These are phyloP conservation scores for Samia ricini DNA, from an alignment of 1,140 invertebrate genomes.

Conservation along the genomic window DNA sequence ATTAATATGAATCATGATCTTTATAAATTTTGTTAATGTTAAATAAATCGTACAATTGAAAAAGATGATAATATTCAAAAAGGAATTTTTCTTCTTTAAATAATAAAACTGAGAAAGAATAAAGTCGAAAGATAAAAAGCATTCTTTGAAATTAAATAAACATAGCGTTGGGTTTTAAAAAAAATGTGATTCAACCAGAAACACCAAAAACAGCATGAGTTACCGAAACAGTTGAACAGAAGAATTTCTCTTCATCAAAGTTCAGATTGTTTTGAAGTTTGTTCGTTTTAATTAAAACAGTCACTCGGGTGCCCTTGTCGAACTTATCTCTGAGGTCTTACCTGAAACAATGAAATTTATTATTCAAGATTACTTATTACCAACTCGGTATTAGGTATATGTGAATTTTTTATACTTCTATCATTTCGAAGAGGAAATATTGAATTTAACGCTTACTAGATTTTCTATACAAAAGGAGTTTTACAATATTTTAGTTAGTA, in stretches of 20 bases:
- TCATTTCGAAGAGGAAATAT: too few relatives aligned
- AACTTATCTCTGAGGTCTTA: constrained; percentile 15
- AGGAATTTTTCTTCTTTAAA: too few relatives aligned
- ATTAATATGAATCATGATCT: too few relatives aligned
- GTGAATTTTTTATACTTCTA: not conserved
- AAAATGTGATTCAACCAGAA: not conserved
- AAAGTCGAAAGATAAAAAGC: not conserved
- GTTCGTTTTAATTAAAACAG: constrained; percentile 26
- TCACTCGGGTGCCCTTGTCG: not conserved
- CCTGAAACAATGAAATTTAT: constrained; percentile 29
- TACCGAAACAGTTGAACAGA: constrained; percentile 5
- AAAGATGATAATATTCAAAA: too few relatives aligned
- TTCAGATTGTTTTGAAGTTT: constrained; percentile 19
- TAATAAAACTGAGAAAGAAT: too few relatives aligned
- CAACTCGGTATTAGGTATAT: not conserved
- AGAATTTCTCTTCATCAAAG: constrained; percentile 16
- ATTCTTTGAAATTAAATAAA: not conserved
- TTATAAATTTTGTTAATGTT: too few relatives aligned
- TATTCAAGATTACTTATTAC: constrained; percentile 15
- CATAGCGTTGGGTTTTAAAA: not conserved
- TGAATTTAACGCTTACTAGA: too few relatives aligned
- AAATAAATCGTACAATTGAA: too few relatives aligned
- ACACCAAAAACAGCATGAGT: not conserved
- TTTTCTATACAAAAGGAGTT: too few relatives aligned
- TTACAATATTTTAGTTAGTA: too few relatives aligned